Conservation (phyloP, 1,140 invertebrate species). For the Zaprionus camerounensis region DNA sequence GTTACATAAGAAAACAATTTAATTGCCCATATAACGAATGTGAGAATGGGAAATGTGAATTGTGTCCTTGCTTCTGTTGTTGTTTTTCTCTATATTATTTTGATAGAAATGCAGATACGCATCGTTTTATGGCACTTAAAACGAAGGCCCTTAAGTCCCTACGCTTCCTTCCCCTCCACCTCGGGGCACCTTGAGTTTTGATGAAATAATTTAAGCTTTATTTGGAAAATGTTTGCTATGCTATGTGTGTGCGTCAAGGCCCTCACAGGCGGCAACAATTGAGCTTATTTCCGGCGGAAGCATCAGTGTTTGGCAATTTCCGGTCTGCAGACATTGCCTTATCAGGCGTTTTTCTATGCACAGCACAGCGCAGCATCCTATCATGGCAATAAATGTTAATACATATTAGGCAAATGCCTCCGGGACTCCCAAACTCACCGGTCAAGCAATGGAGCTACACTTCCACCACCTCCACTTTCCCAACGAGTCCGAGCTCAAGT, state of each 20-base stretch:
- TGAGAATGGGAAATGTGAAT: constrained; percentile 54
- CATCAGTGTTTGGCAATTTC: constrained; percentile 78
- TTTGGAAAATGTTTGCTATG: constrained; percentile 6
- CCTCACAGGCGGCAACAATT: constrained; percentile 64
- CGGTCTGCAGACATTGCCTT: constrained; percentile 55
- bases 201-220: constrained; percentile 21
- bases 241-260: constrained; percentile 1
- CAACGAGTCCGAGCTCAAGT: not conserved
- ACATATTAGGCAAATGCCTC: constrained; percentile 69
- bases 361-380: constrained; percentile 35
- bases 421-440: constrained; percentile 20
- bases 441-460: constrained; percentile 9
- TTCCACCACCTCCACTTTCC: not conserved
- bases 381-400: constrained; percentile 74
- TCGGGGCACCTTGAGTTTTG: constrained; percentile 5
- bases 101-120: constrained; percentile 10
- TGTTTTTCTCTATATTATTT: constrained; percentile 28
- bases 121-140: constrained; percentile 21
- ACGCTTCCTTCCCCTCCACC: not conserved
- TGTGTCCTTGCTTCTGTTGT: constrained; percentile 46
- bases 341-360: constrained; percentile 46
- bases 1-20: constrained; percentile 60
- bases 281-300: constrained; percentile 79
- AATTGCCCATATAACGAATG: constrained; percentile 55
- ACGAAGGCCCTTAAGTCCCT: not conserved